A percentile compares a stretch with the other conserved stretches of the same genome.
Conservation (phyloP, 2,113 vertebrate genomes). For the Pipra filicauda region DNA sequence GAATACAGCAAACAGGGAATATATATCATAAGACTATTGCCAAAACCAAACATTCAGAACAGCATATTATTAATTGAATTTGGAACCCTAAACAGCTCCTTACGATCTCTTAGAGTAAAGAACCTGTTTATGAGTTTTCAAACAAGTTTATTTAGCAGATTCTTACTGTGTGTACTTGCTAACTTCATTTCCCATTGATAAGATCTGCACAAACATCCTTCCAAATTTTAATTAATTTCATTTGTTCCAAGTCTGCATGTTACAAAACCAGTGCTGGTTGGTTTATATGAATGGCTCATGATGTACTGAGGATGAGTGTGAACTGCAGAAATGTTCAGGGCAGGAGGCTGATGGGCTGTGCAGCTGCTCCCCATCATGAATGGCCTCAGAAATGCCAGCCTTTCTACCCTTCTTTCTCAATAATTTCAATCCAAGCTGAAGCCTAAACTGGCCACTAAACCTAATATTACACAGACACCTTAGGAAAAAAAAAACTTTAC, state of each 20-base stretch:
- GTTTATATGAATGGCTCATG: neutral
- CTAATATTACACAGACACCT: neutral
- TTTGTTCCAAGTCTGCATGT: neutral
- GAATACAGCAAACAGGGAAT: neutral
- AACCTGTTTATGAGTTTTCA: neutral
- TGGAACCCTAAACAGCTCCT: neutral
- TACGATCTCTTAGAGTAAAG: neutral
- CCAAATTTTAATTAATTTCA: constrained; percentile 32
- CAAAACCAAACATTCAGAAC: neutral
- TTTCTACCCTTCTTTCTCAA: neutral
- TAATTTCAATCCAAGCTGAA: neutral
- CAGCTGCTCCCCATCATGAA: neutral
- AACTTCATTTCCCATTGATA: constrained; percentile 30
- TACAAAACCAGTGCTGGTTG: neutral
- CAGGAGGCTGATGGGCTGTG: neutral
- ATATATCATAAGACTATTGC: neutral
- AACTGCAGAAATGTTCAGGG: neutral
- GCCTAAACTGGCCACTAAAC: neutral
- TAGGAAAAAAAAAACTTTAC: neutral
- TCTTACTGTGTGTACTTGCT: constrained; percentile 8
- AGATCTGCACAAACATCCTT: constrained; percentile 4
- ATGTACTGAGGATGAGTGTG: neutral
- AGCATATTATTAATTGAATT: neutral
- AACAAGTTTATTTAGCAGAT: neutral
- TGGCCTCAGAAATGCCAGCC: neutral